These are phyloP conservation scores for Syrrhaptes paradoxus DNA, from an alignment of 2,113 vertebrate genomes.

Conservation along the genomic window DNA sequence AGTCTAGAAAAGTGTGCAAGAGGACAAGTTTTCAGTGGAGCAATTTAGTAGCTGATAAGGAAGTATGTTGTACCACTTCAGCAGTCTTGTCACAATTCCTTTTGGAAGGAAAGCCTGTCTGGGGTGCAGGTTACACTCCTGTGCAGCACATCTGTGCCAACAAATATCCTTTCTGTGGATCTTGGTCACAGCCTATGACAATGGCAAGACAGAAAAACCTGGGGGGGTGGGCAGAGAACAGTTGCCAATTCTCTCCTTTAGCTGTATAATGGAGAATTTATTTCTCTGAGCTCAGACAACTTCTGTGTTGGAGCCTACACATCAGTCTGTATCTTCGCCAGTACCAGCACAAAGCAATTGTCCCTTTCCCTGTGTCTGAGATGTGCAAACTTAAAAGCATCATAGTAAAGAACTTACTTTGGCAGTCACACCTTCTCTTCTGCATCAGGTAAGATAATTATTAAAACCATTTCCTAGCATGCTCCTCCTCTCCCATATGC, in stretches of 20 bases:
- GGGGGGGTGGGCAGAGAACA: no score
- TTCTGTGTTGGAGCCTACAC: background rate
- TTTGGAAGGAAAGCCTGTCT: background rate
- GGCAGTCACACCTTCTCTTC: background rate
- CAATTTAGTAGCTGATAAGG: background rate
- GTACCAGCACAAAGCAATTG: background rate
- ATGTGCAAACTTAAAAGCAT: background rate
- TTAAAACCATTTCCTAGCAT: background rate
- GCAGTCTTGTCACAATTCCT: background rate
- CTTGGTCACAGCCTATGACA: background rate
- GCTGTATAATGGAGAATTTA: background rate
- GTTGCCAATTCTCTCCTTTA: background rate
- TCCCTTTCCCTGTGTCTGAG: background rate
- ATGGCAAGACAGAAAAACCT: background rate
- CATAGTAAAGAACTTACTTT: background rate
- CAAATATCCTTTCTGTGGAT: background rate
- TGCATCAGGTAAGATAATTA: background rate
- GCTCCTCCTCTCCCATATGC: background rate
- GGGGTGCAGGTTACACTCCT: background rate
- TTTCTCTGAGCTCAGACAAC: background rate
- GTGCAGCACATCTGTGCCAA: background rate
- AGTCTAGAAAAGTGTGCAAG: background rate
- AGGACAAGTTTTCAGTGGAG: background rate
- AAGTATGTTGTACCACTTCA: rapidly evolving
- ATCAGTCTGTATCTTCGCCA: background rate